Conservation (phyloP, 1,140 invertebrate species). For the Macrosteles quadrilineatus region DNA sequence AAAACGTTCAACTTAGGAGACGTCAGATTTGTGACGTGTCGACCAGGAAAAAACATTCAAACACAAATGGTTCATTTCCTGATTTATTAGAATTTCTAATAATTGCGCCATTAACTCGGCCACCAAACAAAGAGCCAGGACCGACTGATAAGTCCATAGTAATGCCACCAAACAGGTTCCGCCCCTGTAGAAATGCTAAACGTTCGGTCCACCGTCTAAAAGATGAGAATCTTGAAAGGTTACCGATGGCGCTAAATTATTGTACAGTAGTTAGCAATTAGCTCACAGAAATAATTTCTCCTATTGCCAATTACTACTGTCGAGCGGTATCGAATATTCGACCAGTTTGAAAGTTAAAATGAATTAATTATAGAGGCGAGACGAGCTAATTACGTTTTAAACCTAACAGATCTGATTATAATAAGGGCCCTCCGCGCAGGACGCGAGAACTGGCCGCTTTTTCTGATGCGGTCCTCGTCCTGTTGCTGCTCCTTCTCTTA, state of each 20-base stretch:
- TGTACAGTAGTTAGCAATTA: slow-evolving; percentile 28
- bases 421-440: slow-evolving; percentile 7
- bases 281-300: slow-evolving; percentile 31
- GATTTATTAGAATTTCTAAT: too few species aligned
- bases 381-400: slow-evolving; percentile 23
- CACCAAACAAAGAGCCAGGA: too few species aligned
- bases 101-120: too few species aligned
- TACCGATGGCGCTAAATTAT: slow-evolving; percentile 24
- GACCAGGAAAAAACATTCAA: too few species aligned
- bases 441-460: not conserved
- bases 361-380: slow-evolving; percentile 28
- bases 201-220: too few species aligned
- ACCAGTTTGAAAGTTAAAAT: slow-evolving; percentile 31
- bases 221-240: slow-evolving; percentile 24
- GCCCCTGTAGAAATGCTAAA: too few species aligned
- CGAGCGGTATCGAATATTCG: slow-evolving; percentile 28
- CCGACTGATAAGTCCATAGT: too few species aligned
- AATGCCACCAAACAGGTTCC: too few species aligned
- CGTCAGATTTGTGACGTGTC: too few species aligned
- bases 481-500: slow-evolving; percentile 16
- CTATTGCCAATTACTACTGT: slow-evolving; percentile 31
- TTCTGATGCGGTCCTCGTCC: not conserved
- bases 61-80: too few species aligned
- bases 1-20: too few species aligned
- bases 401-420: slow-evolving; percentile 24